Percentiles rank a stretch among this genome's conserved stretches.
These are phyloP conservation scores for Australoheros scitulus DNA, from an alignment of 2,113 vertebrate species.

Conservation along the genomic window DNA sequence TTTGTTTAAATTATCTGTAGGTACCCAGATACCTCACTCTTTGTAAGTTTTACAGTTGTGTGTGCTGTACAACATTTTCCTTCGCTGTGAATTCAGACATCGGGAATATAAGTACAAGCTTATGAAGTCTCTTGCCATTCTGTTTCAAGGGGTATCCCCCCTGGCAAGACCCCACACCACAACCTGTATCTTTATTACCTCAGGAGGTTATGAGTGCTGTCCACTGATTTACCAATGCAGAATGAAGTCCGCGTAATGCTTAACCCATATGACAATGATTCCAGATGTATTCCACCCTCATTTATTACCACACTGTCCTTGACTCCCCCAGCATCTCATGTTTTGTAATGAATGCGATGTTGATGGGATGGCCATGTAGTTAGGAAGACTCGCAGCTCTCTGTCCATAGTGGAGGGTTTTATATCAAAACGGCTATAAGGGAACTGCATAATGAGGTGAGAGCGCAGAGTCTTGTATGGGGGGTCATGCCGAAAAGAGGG, in stretches of 20 bases:
- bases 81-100: conserved; percentile 34
- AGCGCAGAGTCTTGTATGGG: conserved; percentile 79
- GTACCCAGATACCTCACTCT: background rate
- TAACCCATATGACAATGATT: conserved; percentile 86
- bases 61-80: conserved; percentile 8
- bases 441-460: conserved; percentile 86
- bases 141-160: conserved; percentile 50
- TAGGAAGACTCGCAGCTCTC: conserved; percentile 77
- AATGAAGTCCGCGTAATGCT: conserved; percentile 83
- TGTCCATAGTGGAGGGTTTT: conserved; percentile 80
- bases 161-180: conserved; percentile 66
- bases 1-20: conserved; percentile 6
- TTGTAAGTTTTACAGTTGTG: conserved; percentile 5
- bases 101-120: conserved; percentile 38
- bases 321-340: conserved; percentile 85
- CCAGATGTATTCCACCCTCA: conserved; percentile 85
- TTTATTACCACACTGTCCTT: conserved; percentile 86
- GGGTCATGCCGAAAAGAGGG: conserved; percentile 83
- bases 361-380: conserved; percentile 86
- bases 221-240: conserved; percentile 85
- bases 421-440: conserved; percentile 85
- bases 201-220: conserved; percentile 79
- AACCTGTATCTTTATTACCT: conserved; percentile 82
- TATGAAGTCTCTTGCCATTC: conserved; percentile 45
- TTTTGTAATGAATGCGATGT: conserved; percentile 88